These are phyloP conservation scores for Pelvicachromis taeniatus DNA, from an alignment of 2,113 vertebrate genomes.

Conservation along the genomic window DNA sequence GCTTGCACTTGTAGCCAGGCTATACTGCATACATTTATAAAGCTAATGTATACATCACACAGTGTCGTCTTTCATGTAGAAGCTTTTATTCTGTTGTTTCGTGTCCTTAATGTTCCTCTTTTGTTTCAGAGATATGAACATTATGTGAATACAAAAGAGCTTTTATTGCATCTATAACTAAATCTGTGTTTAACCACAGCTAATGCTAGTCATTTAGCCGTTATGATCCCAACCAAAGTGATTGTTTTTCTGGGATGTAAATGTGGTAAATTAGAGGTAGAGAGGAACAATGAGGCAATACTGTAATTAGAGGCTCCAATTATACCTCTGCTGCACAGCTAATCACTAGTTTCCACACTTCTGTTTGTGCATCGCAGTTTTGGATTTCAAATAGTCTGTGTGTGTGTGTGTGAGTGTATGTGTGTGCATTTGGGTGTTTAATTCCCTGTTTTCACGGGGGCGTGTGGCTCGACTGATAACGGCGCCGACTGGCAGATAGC, in stretches of 20 bases:
- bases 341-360: slow-evolving; percentile 54
- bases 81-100: slow-evolving; percentile 12
- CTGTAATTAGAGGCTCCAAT: slow-evolving; percentile 59
- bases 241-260: slow-evolving; percentile 51
- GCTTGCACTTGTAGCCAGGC: slow-evolving; percentile 55
- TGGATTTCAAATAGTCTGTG: slow-evolving; percentile 29
- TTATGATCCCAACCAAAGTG: slow-evolving; percentile 46
- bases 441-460: background rate
- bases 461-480: slow-evolving; percentile 33
- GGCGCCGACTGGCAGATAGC: slow-evolving; percentile 4
- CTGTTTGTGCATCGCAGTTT: slow-evolving; percentile 46
- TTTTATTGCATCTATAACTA: slow-evolving; percentile 21
- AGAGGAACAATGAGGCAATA: slow-evolving; percentile 54
- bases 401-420: background rate
- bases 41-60: slow-evolving; percentile 45
- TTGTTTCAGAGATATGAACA: slow-evolving; percentile 25
- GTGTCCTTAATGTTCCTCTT: background rate
- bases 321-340: slow-evolving; percentile 53
- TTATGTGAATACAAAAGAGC: slow-evolving; percentile 15
- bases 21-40: slow-evolving; percentile 54
- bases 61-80: slow-evolving; percentile 4
- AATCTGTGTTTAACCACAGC: slow-evolving; percentile 14
- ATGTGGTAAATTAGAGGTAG: slow-evolving; percentile 59
- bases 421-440: slow-evolving; percentile 8
- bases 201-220: slow-evolving; percentile 1